These are phyloP conservation scores for Limnodromus scolopaceus DNA, from an alignment of 2,797 vertebrate genomes.

Conservation along the genomic window DNA sequence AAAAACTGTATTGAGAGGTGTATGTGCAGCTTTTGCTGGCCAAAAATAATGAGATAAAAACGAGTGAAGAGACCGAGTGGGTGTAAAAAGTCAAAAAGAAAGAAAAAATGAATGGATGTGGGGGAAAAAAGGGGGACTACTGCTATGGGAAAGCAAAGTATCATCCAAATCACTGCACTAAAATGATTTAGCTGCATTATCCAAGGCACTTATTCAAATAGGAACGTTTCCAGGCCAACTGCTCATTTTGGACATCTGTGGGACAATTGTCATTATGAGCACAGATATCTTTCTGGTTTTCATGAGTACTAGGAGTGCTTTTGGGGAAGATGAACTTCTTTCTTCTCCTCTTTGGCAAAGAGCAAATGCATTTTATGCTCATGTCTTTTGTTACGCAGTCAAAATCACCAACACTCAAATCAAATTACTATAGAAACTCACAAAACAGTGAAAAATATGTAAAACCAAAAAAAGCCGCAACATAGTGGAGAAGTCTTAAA, in stretches of 20 bases:
- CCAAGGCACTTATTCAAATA: background rate
- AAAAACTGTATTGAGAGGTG: background rate
- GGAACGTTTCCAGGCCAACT: background rate
- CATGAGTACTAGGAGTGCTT: background rate
- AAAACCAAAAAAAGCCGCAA: rapidly evolving
- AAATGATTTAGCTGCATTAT: background rate
- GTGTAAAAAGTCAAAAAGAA: background rate
- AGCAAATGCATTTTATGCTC: background rate
- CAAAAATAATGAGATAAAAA: background rate
- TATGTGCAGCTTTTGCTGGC: rapidly evolving
- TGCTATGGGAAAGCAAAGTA: background rate
- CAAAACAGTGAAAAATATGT: background rate
- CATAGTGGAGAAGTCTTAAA: background rate
- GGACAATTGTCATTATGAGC: background rate
- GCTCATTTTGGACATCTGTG: background rate
- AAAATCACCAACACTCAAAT: background rate
- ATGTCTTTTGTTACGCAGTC: background rate
- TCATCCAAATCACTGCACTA: background rate
- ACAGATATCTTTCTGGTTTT: background rate
- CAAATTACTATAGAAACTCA: background rate
- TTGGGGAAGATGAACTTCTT: background rate
- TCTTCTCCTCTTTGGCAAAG: background rate
- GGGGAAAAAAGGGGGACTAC: background rate
- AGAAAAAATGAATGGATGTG: background rate
- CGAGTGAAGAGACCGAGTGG: background rate